Evolutionary conservation across 2,797 vertebrate genomes (phyloP).

Genomic region (Diglossa cyanea): DNA sequence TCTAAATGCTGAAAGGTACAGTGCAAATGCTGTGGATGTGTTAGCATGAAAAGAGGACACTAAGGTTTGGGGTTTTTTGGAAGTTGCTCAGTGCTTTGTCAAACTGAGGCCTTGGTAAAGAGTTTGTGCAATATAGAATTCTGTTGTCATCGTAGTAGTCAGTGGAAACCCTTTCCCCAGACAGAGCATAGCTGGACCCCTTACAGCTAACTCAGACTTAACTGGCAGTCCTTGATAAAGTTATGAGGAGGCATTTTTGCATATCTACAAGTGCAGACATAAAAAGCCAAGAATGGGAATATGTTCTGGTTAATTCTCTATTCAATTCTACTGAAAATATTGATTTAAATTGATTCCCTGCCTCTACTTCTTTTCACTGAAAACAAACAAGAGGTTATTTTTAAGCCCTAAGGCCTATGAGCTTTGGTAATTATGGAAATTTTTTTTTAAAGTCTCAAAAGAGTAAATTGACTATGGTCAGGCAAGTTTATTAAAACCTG

Average conservation of each 20-base stretch:
- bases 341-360: constrained; percentile 48
- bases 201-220: neutral
- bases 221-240: neutral
- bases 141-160: rapidly evolving
- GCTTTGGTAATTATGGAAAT: constrained; percentile 13
- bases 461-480: neutral
- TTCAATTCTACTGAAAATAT: constrained; percentile 35
- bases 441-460: neutral
- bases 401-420: constrained; percentile 17
- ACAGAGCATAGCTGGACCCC: neutral
- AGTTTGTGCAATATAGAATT: neutral
- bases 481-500: constrained; percentile 5
- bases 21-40: neutral
- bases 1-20: neutral
- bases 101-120: neutral
- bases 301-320: neutral
- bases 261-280: neutral
- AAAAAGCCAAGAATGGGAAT: neutral
- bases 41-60: neutral
- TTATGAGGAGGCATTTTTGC: neutral
- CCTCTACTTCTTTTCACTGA: constrained; percentile 32
- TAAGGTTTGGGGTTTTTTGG: rapidly evolving
- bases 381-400: constrained; percentile 57
- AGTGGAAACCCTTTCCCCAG: neutral
- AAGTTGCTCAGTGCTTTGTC: neutral